Percentiles rank a stretch among this genome's conserved stretches.
Evolutionary conservation across 1,140 invertebrate genomes (phyloP).

Genomic region (Lepidostoma basale): DNA sequence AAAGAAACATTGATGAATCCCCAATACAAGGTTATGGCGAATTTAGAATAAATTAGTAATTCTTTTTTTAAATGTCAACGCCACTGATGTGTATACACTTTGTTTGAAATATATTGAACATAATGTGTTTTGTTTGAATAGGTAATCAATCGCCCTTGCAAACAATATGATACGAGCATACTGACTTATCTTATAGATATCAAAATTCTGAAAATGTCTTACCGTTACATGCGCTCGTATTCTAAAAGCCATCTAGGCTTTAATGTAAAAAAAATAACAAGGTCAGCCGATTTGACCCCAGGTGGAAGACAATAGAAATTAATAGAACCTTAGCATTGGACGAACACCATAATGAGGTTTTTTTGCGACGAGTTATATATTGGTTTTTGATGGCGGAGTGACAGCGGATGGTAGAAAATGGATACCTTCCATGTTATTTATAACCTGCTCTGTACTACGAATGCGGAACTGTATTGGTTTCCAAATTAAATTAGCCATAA

Average conservation of each 20-base stretch:
- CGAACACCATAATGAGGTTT: conserved; percentile 7
- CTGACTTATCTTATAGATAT: not conserved
- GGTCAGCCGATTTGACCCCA: conserved; percentile 20
- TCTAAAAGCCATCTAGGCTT: conserved; percentile 8
- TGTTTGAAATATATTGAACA: too few species aligned
- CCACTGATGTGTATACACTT: too few species aligned
- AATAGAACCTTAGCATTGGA: conserved; percentile 18
- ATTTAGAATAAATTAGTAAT: too few species aligned
- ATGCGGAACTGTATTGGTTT: not conserved
- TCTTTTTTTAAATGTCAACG: too few species aligned
- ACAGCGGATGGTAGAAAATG: conserved; percentile 8
- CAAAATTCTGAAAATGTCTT: conserved; percentile 12
- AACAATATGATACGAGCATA: not conserved
- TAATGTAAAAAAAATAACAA: conserved; percentile 12
- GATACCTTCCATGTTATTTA: not conserved
- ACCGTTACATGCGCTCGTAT: conserved; percentile 11
- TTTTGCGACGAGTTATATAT: conserved; percentile 13
- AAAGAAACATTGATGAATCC: too few species aligned
- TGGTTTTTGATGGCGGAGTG: conserved; percentile 16
- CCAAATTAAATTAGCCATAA: too few species aligned
- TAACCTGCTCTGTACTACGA: conserved; percentile 2
- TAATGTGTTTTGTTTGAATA: too few species aligned
- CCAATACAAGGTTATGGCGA: too few species aligned
- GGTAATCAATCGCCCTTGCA: not conserved
- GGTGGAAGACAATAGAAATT: conserved; percentile 19